These are phyloP conservation scores for Tragelaphus imberbis DNA, from an alignment of 2,113 vertebrate species.

Conservation along the genomic window DNA sequence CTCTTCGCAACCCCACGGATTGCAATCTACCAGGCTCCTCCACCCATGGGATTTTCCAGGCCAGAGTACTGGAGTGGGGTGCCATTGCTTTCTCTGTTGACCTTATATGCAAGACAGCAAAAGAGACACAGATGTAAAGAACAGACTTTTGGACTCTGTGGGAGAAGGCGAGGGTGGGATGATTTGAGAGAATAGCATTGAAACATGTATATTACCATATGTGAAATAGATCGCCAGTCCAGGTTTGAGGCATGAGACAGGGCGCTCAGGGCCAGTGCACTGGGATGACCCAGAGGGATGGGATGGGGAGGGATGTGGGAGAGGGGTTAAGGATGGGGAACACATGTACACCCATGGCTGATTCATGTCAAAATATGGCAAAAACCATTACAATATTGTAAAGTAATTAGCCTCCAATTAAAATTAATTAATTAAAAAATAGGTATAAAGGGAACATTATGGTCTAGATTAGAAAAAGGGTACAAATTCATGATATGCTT, in stretches of 20 bases:
- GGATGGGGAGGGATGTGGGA: accelerated
- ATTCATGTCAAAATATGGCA: not conserved
- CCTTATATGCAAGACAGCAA: not conserved
- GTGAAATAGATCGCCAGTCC: not conserved
- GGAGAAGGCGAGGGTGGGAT: not conserved
- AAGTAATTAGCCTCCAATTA: not conserved
- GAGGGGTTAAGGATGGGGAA: not conserved
- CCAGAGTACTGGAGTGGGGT: no score
- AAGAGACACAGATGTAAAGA: not conserved
- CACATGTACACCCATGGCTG: not conserved
- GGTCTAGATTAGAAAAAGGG: not conserved
- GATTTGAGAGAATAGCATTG: not conserved
- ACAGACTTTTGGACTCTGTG: not conserved
- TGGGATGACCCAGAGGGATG: not conserved
- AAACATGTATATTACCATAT: not conserved
- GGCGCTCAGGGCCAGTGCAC: accelerated
- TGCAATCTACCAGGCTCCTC: no score
- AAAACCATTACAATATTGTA: not conserved
- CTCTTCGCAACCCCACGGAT: no score
- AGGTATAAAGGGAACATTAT: not conserved
- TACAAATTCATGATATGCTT: not conserved
- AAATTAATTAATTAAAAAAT: not conserved
- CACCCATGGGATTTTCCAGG: no score
- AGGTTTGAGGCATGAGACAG: not conserved
- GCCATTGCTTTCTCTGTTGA: not conserved